Evolutionary conservation across 2,888 invertebrate species (phyloP).

Genomic region (Scotopteryx bipunctaria): DNA sequence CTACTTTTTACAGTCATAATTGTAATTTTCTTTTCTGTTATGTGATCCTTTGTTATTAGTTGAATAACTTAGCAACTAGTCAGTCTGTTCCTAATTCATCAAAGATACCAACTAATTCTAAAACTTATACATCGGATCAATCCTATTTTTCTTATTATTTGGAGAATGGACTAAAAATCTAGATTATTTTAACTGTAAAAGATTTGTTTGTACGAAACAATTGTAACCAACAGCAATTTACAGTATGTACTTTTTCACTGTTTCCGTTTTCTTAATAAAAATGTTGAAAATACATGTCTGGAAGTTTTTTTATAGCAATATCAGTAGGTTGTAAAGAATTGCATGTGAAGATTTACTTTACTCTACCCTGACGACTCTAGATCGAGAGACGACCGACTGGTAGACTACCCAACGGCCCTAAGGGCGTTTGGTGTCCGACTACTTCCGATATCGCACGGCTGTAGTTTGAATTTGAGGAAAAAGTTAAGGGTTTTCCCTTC

Average conservation of each 20-base stretch:
- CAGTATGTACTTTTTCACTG: conserved; percentile 84
- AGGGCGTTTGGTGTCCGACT: too few relatives aligned
- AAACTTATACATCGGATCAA: not conserved
- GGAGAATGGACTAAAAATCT: conserved; percentile 68
- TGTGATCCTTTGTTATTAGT: not conserved
- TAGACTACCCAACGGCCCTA: too few relatives aligned
- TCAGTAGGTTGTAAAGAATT: too few relatives aligned
- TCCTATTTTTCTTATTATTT: conserved; percentile 29
- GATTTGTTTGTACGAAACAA: conserved; percentile 74
- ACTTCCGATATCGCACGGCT: too few relatives aligned
- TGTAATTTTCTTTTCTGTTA: not conserved
- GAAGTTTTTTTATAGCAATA: conserved; percentile 13
- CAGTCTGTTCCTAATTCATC: conserved; percentile 21
- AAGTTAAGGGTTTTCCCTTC: too few relatives aligned
- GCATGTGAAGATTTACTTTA: too few relatives aligned
- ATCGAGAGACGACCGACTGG: too few relatives aligned
- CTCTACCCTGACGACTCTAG: too few relatives aligned
- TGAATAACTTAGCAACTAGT: conserved; percentile 24
- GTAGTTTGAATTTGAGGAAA: too few relatives aligned
- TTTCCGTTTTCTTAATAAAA: conserved; percentile 84
- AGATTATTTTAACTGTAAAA: conserved; percentile 69
- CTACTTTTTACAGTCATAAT: conserved; percentile 1
- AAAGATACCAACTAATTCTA: not conserved
- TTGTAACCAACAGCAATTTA: conserved; percentile 80
- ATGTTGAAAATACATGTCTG: conserved; percentile 72